Evolutionary conservation across 2,113 vertebrate genomes (phyloP), one percentile per base, ranked within the genome.

Genomic region (Alethe diademata): DNA sequence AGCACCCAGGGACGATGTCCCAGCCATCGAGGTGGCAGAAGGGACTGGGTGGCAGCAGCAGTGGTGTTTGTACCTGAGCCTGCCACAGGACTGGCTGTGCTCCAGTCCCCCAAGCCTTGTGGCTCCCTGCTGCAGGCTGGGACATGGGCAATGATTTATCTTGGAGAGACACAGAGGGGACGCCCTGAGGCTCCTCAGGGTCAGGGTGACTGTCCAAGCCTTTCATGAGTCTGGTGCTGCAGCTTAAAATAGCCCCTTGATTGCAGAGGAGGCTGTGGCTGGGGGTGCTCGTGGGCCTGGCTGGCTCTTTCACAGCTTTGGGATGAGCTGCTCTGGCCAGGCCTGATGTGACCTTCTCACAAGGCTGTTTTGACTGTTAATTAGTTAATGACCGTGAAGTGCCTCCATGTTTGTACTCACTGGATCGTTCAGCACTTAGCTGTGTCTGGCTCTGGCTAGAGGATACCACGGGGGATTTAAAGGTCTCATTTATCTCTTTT

Each of bases 381-480:
- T 96, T 81, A 93, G 65, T 78, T 93, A 93, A 95, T 81, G 92
- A 89, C 86, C 78, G 8, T 88, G 66, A 95, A 87, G 48, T n/a
- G 90, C 76, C 79, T 86, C 88, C 75, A 7, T 72, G 90, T 72
- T 95, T 62, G 85, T 47, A 69, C 56, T 75, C 67, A 5, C 76
- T 43, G 91, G 80, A 43, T 91, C n/a, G 11, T 66, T 67, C 80
- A 42, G 83, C 84, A 50, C 73, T 54, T n/a, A 15, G 80, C 91
- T 78, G 65, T 48, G 56, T 14, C 80, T 75, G 89, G 70, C 89
- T 89, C 18, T 12, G 50, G 50, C 76, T 53, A 9, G 18, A 75
- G 54, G 58, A 54, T 19, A 42, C 71, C 6, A 2, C 0, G 19
- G 50, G 47, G 24, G 29, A 17, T 67, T 91, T 73, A 61, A 66